Evolutionary conservation across 2,797 vertebrate species (phyloP), one percentile per base, ranked within the genome.

Genomic region (Channallabes apus): DNA sequence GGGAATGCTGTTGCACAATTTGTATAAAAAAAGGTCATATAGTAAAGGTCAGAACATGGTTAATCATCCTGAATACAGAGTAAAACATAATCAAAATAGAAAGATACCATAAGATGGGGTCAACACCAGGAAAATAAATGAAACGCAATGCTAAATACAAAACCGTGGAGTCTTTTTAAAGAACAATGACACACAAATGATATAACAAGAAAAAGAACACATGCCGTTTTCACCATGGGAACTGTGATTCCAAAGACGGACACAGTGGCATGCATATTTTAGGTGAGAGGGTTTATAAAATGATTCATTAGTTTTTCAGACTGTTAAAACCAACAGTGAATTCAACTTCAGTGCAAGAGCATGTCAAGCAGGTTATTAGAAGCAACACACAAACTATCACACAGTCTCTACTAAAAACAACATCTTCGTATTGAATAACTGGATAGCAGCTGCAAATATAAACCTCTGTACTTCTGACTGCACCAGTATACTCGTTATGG

Each of bases 391-490:
- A n/a, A 24, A 41, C 12, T 51, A 14, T 51, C 46, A 51, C 18
- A 78, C 8, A 24, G 5, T 78, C 4, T 15, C 29, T 15, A 24
- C 27, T 58, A 32, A 56, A 76, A 32, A 29, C 27, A 56, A 56
- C 72, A n/a, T 1, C 15, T 54, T 14, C 27, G 29, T 76, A 58
- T 9, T 54, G 46, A 77, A 61, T 38, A 59, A 78, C 32, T 38
- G 61, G 56, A 80, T 12, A 62, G 17, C 65, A 85, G 67, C 24
- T 72, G 38, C 67, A 65, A 71, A 46, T 69, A 75, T 54, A 73
- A 61, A 41, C 18, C 22, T 24, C 54, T 54, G 20, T 46, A 20
- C 29, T 29, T 51, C 22, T 32, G 54, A 46, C 69, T 65, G 46
- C 46, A 67, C 51, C 32, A 73, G 61, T 27, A 3, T 69, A 80